Conservation (phyloP, 2,797 vertebrate genomes). For the Saxicola maurus region DNA sequence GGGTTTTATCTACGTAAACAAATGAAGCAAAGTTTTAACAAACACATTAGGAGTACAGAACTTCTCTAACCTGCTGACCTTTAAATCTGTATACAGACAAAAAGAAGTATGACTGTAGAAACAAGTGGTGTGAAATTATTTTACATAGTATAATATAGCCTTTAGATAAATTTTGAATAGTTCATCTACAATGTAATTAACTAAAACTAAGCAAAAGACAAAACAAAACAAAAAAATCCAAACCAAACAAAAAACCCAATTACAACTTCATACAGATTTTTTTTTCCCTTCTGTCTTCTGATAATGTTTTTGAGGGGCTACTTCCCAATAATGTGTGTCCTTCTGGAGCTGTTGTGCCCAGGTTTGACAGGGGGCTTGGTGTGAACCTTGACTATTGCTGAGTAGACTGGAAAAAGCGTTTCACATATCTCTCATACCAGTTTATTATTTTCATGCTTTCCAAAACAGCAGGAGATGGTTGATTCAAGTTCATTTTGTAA, state of each 20-base stretch:
- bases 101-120: neutral
- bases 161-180: neutral
- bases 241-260: neutral
- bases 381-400: neutral
- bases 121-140: neutral
- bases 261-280: neutral
- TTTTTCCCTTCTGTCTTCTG: neutral
- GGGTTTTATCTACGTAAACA: neutral
- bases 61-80: neutral
- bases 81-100: neutral
- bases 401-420: neutral
- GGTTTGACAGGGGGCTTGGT: neutral
- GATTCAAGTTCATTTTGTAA: neutral
- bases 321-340: neutral
- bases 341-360: neutral
- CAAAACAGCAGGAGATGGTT: neutral
- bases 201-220: neutral
- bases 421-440: neutral
- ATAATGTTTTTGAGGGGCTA: neutral
- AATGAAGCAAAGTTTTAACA: neutral
- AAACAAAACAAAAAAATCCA: neutral
- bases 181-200: neutral
- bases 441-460: neutral
- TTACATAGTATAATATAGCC: neutral
- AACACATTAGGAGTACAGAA: neutral